Evolutionary conservation across 2,113 vertebrate species (phyloP).

Genomic region (Euleptes europaea): DNA sequence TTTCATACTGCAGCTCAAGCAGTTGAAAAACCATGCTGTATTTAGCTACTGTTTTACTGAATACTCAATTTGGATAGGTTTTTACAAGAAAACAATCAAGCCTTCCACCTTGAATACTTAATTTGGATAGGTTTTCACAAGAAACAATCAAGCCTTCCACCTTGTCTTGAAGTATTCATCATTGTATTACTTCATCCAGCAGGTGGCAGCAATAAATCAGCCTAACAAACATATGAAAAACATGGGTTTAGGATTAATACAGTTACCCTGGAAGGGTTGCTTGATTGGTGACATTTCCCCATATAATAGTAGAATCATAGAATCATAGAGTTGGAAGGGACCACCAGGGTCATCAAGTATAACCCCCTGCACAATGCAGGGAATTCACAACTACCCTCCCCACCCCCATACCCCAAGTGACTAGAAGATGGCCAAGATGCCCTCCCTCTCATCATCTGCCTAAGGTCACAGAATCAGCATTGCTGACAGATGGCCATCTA

Average conservation of each 20-base stretch:
- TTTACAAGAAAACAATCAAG: not conserved
- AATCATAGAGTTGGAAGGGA: too few relatives aligned
- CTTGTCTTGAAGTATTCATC: not conserved
- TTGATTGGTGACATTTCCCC: not conserved
- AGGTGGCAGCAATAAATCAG: constrained; percentile 64
- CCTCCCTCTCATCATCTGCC: too few relatives aligned
- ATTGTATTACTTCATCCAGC: constrained; percentile 40
- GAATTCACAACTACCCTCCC: too few relatives aligned
- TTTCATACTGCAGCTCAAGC: not conserved
- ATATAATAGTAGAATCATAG: too few relatives aligned
- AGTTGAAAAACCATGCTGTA: not conserved
- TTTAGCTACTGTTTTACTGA: not conserved
- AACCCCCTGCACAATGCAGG: too few relatives aligned
- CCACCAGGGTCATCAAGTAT: too few relatives aligned
- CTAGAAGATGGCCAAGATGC: too few relatives aligned
- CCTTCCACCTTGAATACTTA: not conserved
- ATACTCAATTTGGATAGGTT: not conserved
- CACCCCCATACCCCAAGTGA: too few relatives aligned
- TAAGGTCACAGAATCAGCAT: too few relatives aligned
- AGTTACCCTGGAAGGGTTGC: not conserved
- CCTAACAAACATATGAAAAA: constrained; percentile 1
- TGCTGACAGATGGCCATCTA: too few relatives aligned
- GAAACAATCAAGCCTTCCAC: not conserved
- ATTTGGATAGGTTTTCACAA: not conserved
- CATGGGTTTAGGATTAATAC: not conserved